Conservation (phyloP, 2,797 vertebrate species). For the Zalophus californianus region DNA sequence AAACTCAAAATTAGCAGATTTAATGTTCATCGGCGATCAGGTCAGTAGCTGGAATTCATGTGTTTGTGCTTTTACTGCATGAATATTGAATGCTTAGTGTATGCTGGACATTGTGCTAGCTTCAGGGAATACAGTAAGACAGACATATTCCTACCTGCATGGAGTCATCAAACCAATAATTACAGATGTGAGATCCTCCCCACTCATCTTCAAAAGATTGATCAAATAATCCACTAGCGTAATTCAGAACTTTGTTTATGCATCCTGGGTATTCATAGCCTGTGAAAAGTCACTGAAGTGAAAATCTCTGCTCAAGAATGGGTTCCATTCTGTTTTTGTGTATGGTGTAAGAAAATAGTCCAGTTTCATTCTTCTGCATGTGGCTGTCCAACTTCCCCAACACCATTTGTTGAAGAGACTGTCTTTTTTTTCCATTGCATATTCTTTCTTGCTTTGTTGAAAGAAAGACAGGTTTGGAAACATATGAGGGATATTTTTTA, state of each 20-base stretch:
- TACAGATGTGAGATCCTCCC: not conserved
- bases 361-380: not conserved
- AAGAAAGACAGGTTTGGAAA: constrained; percentile 23
- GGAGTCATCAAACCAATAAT: not conserved
- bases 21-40: not conserved
- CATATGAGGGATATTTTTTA: not conserved
- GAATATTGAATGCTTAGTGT: not conserved
- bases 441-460: not conserved
- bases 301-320: not conserved
- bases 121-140: not conserved
- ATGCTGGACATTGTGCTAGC: not conserved
- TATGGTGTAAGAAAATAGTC: not conserved
- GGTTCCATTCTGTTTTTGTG: not conserved
- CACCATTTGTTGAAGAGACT: not conserved
- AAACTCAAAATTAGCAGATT: constrained; percentile 30
- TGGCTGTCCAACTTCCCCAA: not conserved
- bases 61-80: not conserved
- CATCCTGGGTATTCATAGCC: not conserved
- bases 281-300: not conserved
- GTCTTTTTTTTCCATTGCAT: not conserved
- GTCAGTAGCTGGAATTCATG: not conserved
- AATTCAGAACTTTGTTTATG: not conserved
- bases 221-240: not conserved
- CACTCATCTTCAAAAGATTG: constrained; percentile 1
- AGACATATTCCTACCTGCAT: not conserved